These are phyloP conservation scores for Aphelenchoides besseyi DNA, from an alignment of 1,140 invertebrate species.

Conservation along the genomic window DNA sequence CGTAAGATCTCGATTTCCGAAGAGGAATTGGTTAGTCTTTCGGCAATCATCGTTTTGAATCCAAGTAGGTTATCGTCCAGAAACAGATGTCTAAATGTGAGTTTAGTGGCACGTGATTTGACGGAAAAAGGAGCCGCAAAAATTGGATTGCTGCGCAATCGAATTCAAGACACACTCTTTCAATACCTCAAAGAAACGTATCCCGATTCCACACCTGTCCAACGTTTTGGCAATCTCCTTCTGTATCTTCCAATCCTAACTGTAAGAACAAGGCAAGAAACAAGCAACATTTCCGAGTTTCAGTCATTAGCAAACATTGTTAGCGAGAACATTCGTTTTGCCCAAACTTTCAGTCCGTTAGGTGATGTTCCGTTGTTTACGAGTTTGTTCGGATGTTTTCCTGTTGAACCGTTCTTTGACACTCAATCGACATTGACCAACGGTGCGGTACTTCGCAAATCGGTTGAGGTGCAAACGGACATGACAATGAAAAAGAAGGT, in stretches of 20 bases:
- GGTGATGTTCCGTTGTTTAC: conserved; percentile 56
- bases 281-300: conserved; percentile 9
- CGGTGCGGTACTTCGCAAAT: conserved; percentile 11
- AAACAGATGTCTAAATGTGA: conserved; percentile 7
- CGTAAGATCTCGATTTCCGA: conserved; percentile 49
- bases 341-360: conserved; percentile 54
- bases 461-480: conserved; percentile 36
- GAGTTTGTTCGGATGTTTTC: conserved; percentile 60
- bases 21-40: conserved; percentile 60
- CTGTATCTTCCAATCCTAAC: conserved; percentile 46
- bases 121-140: conserved; percentile 43
- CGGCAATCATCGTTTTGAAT: conserved; percentile 60
- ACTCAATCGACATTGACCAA: not conserved
- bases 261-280: conserved; percentile 21
- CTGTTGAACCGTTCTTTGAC: conserved; percentile 58
- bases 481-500: conserved; percentile 15
- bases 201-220: conserved; percentile 14
- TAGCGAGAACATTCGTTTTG: conserved; percentile 59
- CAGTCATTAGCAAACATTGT: conserved; percentile 52
- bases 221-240: conserved; percentile 43
- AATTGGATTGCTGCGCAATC: conserved; percentile 42
- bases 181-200: conserved; percentile 53
- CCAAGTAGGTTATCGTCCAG: conserved; percentile 50
- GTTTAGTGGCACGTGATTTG: conserved; percentile 56
- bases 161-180: conserved; percentile 53